Base-by-base conservation (phyloP, 2,888 invertebrate species). In the Acrobasis repandana region DNA sequence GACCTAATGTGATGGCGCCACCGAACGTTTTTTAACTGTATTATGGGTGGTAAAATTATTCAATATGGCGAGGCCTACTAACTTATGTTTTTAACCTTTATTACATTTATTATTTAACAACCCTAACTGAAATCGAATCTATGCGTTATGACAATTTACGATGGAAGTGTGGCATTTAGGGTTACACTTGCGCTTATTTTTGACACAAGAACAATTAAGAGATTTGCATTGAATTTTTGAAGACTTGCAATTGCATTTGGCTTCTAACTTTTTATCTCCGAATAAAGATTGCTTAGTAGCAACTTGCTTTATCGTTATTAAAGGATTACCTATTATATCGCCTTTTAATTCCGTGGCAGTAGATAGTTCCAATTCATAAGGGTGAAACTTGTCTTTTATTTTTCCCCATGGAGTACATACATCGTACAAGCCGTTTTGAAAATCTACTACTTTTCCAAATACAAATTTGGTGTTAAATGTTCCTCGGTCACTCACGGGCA, bases 261-360 rank as follows among this genome's bases (percentile, higher is more conserved):
- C 4, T 5, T 16, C 16, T 10, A 16, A 34, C 10, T 34, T 11
- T 34, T 10, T 4, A 34, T 16, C 10, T n/a, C 15, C 34, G 9
- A 52, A 16, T 34, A 34, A 34, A 15, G 51, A 15, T 52, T 52
- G 34, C 8, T 52, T 34, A 34, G n/a, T 52, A 8, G 34, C 51
- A 52, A 34, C 51, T 36, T 52, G 34, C n/a, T 52, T 52, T 9
- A 52, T 9, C 16, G 51, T 34, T 10, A 52, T 1, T 28, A 33
- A 50, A 14, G 38, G 38, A 8, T 33, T 11, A n/a, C 1, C 6
- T 28, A 28, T n/a, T 6, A 50, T 14, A 33, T 50, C 28, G 5
- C 28, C 50, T n/a, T 28, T 34, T 11, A 34, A 52, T 10, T 52
- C 34, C 15, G 15, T 9, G 36, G 14, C n/a, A 43, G n/a, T 16